Evolutionary conservation across 1,140 invertebrate genomes (phyloP).

Genomic region (Proales similis): DNA sequence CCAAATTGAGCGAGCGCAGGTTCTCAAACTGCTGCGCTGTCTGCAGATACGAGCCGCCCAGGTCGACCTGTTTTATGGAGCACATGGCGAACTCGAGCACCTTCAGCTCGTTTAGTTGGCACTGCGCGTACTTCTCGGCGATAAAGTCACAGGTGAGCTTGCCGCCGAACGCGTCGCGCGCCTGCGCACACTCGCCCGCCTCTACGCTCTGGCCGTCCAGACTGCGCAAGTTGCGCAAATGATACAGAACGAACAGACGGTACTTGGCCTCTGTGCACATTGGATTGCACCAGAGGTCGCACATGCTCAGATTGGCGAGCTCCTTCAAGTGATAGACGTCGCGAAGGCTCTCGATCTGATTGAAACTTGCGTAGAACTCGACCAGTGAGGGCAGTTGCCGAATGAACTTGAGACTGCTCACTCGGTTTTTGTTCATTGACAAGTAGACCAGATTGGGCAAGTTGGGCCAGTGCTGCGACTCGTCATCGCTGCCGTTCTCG

Average conservation of each 20-base stretch:
- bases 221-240: constrained; percentile 49
- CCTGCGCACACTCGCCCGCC: constrained; percentile 44
- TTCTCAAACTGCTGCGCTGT: constrained; percentile 27
- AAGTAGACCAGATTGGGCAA: constrained; percentile 45
- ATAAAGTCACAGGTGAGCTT: constrained; percentile 51
- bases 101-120: constrained; percentile 43
- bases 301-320: constrained; percentile 46
- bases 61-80: constrained; percentile 47
- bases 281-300: constrained; percentile 51
- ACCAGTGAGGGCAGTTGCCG: constrained; percentile 41
- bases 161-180: constrained; percentile 52
- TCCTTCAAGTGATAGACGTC: constrained; percentile 51
- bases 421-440: constrained; percentile 46
- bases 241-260: constrained; percentile 51
- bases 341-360: constrained; percentile 46
- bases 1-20: constrained; percentile 44
- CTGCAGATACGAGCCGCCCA: constrained; percentile 45
- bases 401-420: constrained; percentile 40
- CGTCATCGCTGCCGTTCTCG: constrained; percentile 40
- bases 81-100: constrained; percentile 50
- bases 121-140: constrained; percentile 48
- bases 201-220: constrained; percentile 51
- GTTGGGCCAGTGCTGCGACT: constrained; percentile 32
- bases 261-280: constrained; percentile 48
- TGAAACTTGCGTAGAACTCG: constrained; percentile 51